Evolutionary conservation across 2,797 vertebrate species (phyloP).

Genomic region (Loriculus beryllinus): DNA sequence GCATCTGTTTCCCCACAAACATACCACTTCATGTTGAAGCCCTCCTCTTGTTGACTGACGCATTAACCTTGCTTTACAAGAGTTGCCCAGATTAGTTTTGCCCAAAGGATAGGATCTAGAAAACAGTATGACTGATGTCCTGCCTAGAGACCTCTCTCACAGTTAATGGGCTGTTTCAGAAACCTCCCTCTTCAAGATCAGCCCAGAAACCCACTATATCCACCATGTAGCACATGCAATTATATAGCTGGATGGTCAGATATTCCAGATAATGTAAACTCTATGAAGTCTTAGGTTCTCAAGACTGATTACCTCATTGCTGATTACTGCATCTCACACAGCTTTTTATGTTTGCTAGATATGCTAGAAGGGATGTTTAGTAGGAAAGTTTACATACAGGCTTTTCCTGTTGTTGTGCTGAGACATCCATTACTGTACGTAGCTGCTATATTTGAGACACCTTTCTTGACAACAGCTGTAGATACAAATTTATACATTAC

Average conservation of each 20-base stretch:
- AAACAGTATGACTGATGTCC: neutral
- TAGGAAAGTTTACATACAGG: neutral
- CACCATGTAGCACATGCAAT: neutral
- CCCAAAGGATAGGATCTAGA: neutral
- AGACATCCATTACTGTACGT: neutral
- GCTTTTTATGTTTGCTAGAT: neutral
- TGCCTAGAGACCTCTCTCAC: neutral
- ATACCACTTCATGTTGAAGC: neutral
- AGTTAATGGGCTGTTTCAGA: neutral
- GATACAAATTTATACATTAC: neutral
- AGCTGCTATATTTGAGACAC: neutral
- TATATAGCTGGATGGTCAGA: neutral
- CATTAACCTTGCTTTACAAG: neutral
- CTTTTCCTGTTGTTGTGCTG: neutral
- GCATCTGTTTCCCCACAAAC: slow-evolving; percentile 8
- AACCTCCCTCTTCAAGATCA: neutral
- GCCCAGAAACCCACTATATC: neutral
- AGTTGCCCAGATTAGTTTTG: neutral
- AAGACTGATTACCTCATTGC: neutral
- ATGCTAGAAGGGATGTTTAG: neutral
- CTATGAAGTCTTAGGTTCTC: neutral
- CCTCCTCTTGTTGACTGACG: neutral
- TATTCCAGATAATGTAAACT: neutral
- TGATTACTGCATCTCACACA: neutral
- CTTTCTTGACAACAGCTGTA: neutral